phyloP scores from a whole-genome alignment of 2,113 vertebrate species.

The Hippolais icterina region DNA sequence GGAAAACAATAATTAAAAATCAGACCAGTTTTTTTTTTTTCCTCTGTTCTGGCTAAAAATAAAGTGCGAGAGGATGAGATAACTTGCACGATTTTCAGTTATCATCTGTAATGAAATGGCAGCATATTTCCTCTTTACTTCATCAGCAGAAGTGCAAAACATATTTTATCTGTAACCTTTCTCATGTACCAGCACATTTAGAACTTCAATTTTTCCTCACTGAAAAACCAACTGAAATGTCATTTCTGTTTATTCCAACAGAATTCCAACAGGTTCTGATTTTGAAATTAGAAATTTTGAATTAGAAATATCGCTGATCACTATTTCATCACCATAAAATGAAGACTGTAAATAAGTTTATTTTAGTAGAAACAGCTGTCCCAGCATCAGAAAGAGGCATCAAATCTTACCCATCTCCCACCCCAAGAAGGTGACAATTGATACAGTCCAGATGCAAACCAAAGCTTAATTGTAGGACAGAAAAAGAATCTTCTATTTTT shows the following conservation, averaged over 20 bases:
- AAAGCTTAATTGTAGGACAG: not conserved
- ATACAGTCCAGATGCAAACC: not conserved
- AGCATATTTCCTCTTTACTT: not conserved
- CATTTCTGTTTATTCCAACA: not conserved
- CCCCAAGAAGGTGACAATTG: not conserved
- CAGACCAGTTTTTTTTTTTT: not conserved
- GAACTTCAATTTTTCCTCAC: not conserved
- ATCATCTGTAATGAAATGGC: not conserved
- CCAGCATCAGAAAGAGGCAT: not conserved
- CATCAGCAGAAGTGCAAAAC: not conserved
- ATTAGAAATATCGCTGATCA: not conserved
- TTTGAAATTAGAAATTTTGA: not conserved
- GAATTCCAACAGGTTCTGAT: not conserved
- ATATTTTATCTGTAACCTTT: not conserved
- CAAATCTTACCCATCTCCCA: not conserved
- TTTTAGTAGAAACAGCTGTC: not conserved
- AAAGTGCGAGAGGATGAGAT: not conserved
- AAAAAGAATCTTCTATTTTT: not conserved
- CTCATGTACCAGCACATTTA: not conserved
- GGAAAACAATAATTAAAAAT: not conserved
- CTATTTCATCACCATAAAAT: not conserved
- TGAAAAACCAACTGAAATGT: not conserved
- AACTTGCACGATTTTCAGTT: not conserved
- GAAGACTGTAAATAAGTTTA: not conserved
- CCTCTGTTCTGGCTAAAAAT: not conserved